A percentile compares a stretch with the other conserved stretches of the same genome.
These are phyloP conservation scores for Dipodomys stephensi DNA, from an alignment of 2,113 vertebrate genomes.

Conservation along the genomic window DNA sequence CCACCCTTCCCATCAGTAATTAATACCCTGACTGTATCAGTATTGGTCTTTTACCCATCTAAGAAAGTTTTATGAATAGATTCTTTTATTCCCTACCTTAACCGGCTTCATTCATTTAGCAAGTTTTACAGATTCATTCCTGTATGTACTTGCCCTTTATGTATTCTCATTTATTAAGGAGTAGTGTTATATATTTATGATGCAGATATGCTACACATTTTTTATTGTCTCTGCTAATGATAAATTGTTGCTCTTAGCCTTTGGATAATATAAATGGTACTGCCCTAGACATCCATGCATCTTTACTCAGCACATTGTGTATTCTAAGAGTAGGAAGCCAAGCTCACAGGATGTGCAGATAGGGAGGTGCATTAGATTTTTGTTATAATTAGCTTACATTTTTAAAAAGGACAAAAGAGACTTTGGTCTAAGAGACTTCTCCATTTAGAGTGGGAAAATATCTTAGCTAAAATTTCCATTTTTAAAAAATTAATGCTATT, in stretches of 20 bases:
- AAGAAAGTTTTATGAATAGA: background rate
- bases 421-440: background rate
- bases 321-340: background rate
- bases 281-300: background rate
- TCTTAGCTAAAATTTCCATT: background rate
- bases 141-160: background rate
- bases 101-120: background rate
- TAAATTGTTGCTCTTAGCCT: background rate
- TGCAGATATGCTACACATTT: background rate
- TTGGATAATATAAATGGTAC: background rate
- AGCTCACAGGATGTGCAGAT: background rate
- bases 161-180: background rate
- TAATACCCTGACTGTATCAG: background rate
- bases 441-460: background rate
- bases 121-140: background rate
- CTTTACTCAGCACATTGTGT: background rate
- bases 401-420: too few species aligned
- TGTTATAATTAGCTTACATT: too few species aligned
- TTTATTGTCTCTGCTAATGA: background rate
- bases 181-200: background rate
- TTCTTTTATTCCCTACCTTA: background rate
- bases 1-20: background rate
- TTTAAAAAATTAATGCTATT: background rate
- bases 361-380: background rate
- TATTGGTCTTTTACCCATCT: background rate